Conservation (phyloP, 1,140 invertebrate species). For the Drosophila tropicalis region DNA sequence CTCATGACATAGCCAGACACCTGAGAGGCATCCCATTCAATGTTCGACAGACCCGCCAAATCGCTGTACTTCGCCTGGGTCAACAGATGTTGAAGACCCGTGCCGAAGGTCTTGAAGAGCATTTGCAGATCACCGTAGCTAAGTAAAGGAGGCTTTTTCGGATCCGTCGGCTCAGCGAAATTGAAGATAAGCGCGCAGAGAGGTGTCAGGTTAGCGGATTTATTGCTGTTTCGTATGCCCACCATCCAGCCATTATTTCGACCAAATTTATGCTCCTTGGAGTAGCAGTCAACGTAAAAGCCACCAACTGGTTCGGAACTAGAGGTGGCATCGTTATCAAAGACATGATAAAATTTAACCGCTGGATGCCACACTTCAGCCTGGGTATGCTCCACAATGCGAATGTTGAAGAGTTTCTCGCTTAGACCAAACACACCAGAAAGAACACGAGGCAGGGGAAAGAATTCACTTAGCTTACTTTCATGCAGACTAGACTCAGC, state of each 20-base stretch:
- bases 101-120: constrained; percentile 94
- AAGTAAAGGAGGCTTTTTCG: constrained; percentile 87
- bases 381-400: constrained; percentile 88
- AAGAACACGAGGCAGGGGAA: constrained; percentile 91
- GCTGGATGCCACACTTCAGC: constrained; percentile 92
- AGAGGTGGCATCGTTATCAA: constrained; percentile 86
- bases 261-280: constrained; percentile 85
- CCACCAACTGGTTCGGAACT: constrained; percentile 88
- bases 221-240: constrained; percentile 88
- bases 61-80: constrained; percentile 92
- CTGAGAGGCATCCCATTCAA: constrained; percentile 95
- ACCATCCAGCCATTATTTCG: constrained; percentile 88
- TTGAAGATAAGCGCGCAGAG: constrained; percentile 92
- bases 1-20: constrained; percentile 92
- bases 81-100: constrained; percentile 91
- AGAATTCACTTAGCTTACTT: constrained; percentile 90
- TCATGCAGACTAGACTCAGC: constrained; percentile 88
- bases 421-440: constrained; percentile 90
- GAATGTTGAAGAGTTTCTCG: constrained; percentile 91
- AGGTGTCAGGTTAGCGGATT: constrained; percentile 86
- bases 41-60: constrained; percentile 91
- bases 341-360: constrained; percentile 92
- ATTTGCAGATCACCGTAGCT: constrained; percentile 89
- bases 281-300: constrained; percentile 93
- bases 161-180: constrained; percentile 87